Evolutionary conservation across 2,797 vertebrate genomes (phyloP).

Genomic region (Pangasius sanitwongsei): DNA sequence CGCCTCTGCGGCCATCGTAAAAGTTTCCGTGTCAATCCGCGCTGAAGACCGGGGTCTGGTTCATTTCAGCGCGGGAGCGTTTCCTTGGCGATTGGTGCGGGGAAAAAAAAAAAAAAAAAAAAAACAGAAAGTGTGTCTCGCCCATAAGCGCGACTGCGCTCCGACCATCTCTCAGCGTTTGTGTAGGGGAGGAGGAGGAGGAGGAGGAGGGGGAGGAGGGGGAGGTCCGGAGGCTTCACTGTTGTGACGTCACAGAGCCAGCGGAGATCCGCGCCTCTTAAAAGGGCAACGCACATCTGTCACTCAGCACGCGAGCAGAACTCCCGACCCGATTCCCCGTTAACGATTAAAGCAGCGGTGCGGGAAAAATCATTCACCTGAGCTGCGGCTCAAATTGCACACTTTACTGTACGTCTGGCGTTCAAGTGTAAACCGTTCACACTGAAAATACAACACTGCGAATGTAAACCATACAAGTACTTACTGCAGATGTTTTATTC

Average conservation of each 20-base stretch:
- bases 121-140: constrained; percentile 35
- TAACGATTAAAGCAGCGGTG: background rate
- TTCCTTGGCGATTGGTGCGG: constrained; percentile 51
- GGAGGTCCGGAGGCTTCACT: constrained; percentile 70
- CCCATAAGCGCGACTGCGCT: constrained; percentile 67
- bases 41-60: constrained; percentile 60
- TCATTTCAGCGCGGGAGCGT: constrained; percentile 66
- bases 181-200: constrained; percentile 57
- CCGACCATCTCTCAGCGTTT: constrained; percentile 70
- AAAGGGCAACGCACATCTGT: constrained; percentile 74
- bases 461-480: background rate
- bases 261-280: constrained; percentile 77
- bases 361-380: background rate
- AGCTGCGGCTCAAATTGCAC: background rate
- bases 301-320: background rate
- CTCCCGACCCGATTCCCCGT: background rate
- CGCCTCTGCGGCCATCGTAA: constrained; percentile 67
- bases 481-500: background rate
- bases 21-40: constrained; percentile 72
- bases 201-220: constrained; percentile 62
- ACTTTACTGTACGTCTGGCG: background rate
- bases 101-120: background rate
- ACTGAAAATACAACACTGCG: background rate
- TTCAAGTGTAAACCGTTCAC: background rate
- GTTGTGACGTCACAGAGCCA: constrained; percentile 80